Base-by-base conservation (phyloP, 2,888 invertebrate species). In the Heliconius erato region DNA sequence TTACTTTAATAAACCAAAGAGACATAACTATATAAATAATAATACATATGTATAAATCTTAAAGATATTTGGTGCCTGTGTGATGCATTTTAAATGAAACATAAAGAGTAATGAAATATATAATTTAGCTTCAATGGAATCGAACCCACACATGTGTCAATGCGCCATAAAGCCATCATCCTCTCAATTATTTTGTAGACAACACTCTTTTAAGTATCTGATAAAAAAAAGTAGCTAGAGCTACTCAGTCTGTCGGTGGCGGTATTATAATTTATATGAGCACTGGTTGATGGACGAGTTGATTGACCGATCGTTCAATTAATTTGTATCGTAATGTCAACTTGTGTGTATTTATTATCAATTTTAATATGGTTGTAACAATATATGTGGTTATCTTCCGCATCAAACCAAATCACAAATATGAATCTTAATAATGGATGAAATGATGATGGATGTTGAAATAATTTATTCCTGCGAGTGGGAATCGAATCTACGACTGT, bases 241-340 rank as follows among this genome's bases (percentile, higher is more conserved):
- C 40, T 40, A 40, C 40, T 40, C 11, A 40, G 40, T 1, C 11
- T 40, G 40, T 11, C 40, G 1, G 11, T 40, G 40, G 40, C 40
- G 40, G 40, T 11, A 40, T 40, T 40, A 40, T 11, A 40, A 11
- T 40, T 7, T 69, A n/a, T 40, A 32, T 74, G 54, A 54, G 19
- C 9, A 59, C 54, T 32, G 19, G 1, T 40, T 49, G 49, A 9
- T 49, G 19, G 19, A 40, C 3, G 23, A 32, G 59, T 54, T 74
- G 74, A 74, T 26, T 59, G 74, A 74, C 74, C 74, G 23, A 74
- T 74, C 74, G 54, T 54, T 74, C 23, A 74, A 32, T 74, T 74
- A 74, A 59, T 49, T 14, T 16, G 49, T 26, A 74, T 54, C 74
- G 26, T 49, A 14, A n/a, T 32, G 32, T 54, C 16, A 49, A 49